Evolutionary conservation across 2,797 vertebrate species (phyloP).

Genomic region (Podargus strigoides): DNA sequence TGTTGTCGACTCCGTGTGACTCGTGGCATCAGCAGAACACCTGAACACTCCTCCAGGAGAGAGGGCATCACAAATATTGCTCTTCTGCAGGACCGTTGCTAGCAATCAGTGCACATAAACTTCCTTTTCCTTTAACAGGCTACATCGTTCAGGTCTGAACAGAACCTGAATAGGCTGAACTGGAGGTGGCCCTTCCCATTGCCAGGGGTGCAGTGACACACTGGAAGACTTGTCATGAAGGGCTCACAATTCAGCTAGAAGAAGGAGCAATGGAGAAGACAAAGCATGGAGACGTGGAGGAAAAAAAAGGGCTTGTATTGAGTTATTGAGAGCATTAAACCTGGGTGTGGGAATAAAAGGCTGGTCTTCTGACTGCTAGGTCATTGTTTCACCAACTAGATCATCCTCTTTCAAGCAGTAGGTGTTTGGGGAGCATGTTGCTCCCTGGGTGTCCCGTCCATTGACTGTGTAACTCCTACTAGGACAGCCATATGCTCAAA

Average conservation of each 20-base stretch:
- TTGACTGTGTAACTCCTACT: neutral
- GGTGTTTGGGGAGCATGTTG: neutral
- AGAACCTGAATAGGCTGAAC: neutral
- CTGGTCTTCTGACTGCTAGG: neutral
- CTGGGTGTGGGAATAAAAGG: accelerated
- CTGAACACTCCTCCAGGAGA: neutral
- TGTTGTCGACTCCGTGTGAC: neutral
- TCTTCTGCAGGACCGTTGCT: neutral
- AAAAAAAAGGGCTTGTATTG: neutral
- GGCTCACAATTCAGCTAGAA: neutral
- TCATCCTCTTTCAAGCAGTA: neutral
- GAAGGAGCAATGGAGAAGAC: neutral
- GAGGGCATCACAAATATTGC: neutral
- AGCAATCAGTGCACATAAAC: neutral
- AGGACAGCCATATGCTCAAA: neutral
- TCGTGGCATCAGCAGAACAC: neutral
- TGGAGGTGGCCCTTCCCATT: neutral
- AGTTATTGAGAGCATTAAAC: neutral
- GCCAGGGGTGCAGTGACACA: neutral
- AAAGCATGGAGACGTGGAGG: neutral
- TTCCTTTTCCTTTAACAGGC: neutral
- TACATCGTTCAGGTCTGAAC: neutral
- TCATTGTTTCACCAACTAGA: neutral
- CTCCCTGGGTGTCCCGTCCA: neutral
- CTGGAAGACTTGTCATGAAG: neutral